Percentiles rank a stretch among this genome's conserved stretches.
Conservation (phyloP, 2,888 invertebrate species). For the Calliscelio sp. region DNA sequence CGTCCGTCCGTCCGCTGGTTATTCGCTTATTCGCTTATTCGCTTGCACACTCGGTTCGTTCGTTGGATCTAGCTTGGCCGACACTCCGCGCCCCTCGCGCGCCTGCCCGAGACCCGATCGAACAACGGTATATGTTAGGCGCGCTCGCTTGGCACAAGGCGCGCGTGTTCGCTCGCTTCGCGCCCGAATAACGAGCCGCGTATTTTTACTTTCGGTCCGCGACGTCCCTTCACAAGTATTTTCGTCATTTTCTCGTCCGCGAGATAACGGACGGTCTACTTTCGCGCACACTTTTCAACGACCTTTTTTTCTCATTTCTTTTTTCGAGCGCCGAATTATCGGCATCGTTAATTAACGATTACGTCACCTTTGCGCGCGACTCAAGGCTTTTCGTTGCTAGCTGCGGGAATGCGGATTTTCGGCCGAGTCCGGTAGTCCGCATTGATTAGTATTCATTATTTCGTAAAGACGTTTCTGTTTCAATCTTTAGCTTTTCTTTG, state of each 20-base stretch:
- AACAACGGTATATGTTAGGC: slow-evolving; percentile 70
- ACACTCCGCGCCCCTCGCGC: slow-evolving; percentile 38
- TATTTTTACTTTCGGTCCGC: slow-evolving; percentile 60
- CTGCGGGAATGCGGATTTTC: slow-evolving; percentile 48
- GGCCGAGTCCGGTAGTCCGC: slow-evolving; percentile 22
- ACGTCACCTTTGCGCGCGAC: slow-evolving; percentile 41
- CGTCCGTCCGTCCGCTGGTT: slow-evolving; percentile 5
- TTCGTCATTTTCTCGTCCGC: slow-evolving; percentile 41
- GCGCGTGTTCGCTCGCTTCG: slow-evolving; percentile 60
- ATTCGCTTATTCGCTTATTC: not conserved
- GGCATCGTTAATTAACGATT: slow-evolving; percentile 57
- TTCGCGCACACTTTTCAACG: not conserved
- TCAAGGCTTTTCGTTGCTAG: slow-evolving; percentile 6
- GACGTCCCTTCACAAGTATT: slow-evolving; percentile 28
- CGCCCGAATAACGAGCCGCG: slow-evolving; percentile 67
- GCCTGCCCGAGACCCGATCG: slow-evolving; percentile 57
- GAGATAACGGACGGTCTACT: not conserved
- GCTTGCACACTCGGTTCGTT: no score
- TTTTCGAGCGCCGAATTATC: slow-evolving; percentile 35
- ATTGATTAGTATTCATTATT: slow-evolving; percentile 41
- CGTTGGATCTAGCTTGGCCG: not conserved
- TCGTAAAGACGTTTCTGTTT: slow-evolving; percentile 25
- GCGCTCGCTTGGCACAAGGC: slow-evolving; percentile 60
- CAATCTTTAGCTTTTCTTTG: no score
- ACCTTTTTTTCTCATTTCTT: not conserved